phyloP scores from a whole-genome alignment of 2,113 vertebrate species.

The Poecilia latipinna region DNA sequence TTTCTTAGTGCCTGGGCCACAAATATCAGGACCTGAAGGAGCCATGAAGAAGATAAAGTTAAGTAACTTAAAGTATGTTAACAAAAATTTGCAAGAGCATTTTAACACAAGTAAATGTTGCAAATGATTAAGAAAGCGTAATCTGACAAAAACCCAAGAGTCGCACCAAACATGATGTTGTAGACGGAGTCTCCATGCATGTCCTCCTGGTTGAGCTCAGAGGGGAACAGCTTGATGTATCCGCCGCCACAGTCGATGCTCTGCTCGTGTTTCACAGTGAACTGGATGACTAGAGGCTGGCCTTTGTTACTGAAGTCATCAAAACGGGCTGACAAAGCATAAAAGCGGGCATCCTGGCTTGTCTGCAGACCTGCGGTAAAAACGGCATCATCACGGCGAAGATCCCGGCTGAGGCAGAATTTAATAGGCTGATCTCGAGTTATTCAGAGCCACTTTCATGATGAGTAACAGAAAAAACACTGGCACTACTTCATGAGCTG shows the following conservation, averaged over 20 bases:
- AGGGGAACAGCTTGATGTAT: constrained; percentile 84
- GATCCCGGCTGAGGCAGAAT: neutral
- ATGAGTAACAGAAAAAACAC: neutral
- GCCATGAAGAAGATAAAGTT: neutral
- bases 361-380: constrained; percentile 79
- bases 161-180: constrained; percentile 85
- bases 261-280: constrained; percentile 87
- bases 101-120: neutral
- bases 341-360: constrained; percentile 83
- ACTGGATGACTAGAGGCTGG: constrained; percentile 81
- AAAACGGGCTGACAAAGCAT: constrained; percentile 82
- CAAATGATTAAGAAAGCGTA: neutral
- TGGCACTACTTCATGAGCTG: neutral
- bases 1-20: constrained; percentile 88
- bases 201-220: constrained; percentile 80
- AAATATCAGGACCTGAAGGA: constrained; percentile 87
- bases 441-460: neutral
- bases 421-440: neutral
- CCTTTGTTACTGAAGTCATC: constrained; percentile 82
- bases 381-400: neutral
- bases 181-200: constrained; percentile 84
- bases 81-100: neutral
- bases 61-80: neutral
- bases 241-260: constrained; percentile 84
- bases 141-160: neutral